Percentiles rank a stretch among this genome's conserved stretches.
These are phyloP conservation scores for Lamellibrachia luymesi DNA, from an alignment of 1,140 invertebrate genomes.

Conservation along the genomic window DNA sequence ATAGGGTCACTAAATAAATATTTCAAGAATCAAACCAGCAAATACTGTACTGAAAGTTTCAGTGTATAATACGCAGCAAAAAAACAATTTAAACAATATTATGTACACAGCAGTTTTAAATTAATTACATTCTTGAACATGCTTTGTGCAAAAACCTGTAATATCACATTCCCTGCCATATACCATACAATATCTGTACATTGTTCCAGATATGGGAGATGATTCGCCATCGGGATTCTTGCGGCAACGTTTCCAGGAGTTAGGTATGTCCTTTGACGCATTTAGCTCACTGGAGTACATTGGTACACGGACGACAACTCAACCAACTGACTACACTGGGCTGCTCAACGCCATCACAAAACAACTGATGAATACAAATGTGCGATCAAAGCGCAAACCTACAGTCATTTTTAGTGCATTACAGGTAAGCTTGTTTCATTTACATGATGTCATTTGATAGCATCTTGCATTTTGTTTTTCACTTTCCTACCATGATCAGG, in stretches of 20 bases:
- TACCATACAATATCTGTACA: neutral
- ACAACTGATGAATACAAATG: slow-evolving; percentile 69
- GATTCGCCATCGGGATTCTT: slow-evolving; percentile 68
- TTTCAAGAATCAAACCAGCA: too few species aligned
- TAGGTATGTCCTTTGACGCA: slow-evolving; percentile 68
- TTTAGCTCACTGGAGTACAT: slow-evolving; percentile 75
- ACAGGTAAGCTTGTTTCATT: slow-evolving; percentile 57
- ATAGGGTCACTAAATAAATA: too few species aligned
- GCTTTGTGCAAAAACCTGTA: neutral
- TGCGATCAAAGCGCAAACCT: slow-evolving; percentile 68
- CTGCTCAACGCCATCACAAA: slow-evolving; percentile 60
- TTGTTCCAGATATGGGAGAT: slow-evolving; percentile 58
- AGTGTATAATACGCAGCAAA: too few species aligned
- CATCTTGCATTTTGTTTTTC: neutral
- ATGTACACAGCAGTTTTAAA: neutral
- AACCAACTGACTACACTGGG: slow-evolving; percentile 62
- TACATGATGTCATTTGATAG: neutral
- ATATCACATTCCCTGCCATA: neutral
- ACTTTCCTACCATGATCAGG: neutral
- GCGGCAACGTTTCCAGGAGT: slow-evolving; percentile 64
- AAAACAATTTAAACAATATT: neutral
- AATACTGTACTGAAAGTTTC: too few species aligned
- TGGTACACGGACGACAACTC: slow-evolving; percentile 62
- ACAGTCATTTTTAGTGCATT: slow-evolving; percentile 69
- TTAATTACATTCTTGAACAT: neutral